phyloP scores from a whole-genome alignment of 2,797 vertebrate species.

The Emys orbicularis region DNA sequence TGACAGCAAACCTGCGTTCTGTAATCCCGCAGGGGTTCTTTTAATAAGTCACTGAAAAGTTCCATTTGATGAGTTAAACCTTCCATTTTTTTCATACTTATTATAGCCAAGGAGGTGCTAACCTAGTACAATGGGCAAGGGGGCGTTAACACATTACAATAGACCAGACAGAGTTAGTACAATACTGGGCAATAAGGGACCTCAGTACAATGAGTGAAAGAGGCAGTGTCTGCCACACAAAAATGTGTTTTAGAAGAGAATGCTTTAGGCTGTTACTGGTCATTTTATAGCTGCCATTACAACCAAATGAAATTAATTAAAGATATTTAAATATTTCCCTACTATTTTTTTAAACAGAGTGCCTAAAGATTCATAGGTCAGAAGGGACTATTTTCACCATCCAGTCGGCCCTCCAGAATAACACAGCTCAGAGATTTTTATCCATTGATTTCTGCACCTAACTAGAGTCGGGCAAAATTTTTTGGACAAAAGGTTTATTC shows the following conservation, averaged over 20 bases:
- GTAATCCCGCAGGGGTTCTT: slow-evolving; percentile 77
- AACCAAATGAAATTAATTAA: slow-evolving; percentile 29
- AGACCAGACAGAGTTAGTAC: slow-evolving; percentile 68
- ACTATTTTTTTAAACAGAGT: neutral
- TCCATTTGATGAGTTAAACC: slow-evolving; percentile 76
- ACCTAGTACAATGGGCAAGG: slow-evolving; percentile 74
- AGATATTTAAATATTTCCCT: slow-evolving; percentile 16
- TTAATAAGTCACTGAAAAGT: slow-evolving; percentile 79
- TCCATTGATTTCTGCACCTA: neutral
- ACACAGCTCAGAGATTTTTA: slow-evolving; percentile 18
- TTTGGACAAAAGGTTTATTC: neutral
- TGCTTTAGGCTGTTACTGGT: slow-evolving; percentile 62
- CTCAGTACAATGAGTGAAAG: slow-evolving; percentile 64
- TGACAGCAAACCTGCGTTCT: slow-evolving; percentile 75
- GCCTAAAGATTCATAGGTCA: slow-evolving; percentile 30
- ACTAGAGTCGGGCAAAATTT: neutral
- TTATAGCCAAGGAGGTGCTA: slow-evolving; percentile 80
- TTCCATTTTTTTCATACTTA: slow-evolving; percentile 73
- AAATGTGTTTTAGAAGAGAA: slow-evolving; percentile 58
- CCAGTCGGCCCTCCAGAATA: neutral
- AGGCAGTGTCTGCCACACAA: slow-evolving; percentile 62
- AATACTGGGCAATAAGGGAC: slow-evolving; percentile 68
- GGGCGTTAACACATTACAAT: slow-evolving; percentile 70
- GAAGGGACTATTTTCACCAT: slow-evolving; percentile 21
- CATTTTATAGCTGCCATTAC: slow-evolving; percentile 56